Conservation (phyloP, 2,113 vertebrate genomes). For the Misgurnus anguillicaudatus region DNA sequence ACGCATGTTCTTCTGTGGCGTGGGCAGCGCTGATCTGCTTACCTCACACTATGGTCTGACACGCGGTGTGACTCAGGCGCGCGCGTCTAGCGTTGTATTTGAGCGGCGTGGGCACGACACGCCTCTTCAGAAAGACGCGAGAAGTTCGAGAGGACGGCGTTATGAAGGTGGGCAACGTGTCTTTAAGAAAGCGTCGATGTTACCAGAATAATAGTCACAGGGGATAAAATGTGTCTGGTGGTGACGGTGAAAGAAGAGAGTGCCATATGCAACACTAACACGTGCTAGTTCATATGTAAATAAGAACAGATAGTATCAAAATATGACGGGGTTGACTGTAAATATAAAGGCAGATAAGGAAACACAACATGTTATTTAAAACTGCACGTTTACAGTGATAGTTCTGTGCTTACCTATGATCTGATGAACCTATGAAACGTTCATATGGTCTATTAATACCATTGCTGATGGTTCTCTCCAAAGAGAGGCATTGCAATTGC, state of each 20-base stretch:
- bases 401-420: background rate
- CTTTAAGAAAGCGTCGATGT: background rate
- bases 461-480: background rate
- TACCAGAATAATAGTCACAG: conserved; percentile 1
- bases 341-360: no score
- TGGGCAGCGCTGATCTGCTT: conserved; percentile 18
- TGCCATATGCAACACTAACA: no score
- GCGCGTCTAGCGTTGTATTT: conserved; percentile 43
- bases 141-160: background rate
- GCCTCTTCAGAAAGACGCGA: conserved; percentile 24
- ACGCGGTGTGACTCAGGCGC: background rate
- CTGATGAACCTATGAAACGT: background rate
- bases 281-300: conserved; percentile 1
- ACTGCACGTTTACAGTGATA: background rate
- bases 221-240: background rate
- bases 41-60: background rate
- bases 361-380: background rate
- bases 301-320: background rate
- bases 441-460: no score
- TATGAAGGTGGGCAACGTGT: background rate
- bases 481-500: background rate
- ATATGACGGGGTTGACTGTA: background rate
- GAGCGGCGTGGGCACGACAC: conserved; percentile 8
- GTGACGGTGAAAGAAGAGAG: background rate
- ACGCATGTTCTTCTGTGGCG: background rate